Base-by-base conservation (phyloP, 2,797 vertebrate species). In the Danio jaintianensis region DNA sequence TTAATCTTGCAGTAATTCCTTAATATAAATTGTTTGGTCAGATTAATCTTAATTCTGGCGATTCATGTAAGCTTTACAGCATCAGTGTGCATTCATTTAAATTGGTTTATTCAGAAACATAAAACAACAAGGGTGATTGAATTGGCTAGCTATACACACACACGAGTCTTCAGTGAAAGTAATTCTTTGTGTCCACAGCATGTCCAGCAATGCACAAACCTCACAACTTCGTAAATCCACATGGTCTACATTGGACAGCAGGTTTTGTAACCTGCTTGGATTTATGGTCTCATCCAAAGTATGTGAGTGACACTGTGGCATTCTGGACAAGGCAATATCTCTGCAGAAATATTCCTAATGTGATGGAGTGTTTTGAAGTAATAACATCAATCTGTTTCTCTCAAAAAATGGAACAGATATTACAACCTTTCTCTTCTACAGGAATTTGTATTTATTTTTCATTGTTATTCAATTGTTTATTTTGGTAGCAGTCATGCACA, bases 391-490 rank as follows among this genome's bases (percentile, higher is more conserved):
- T 94, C 96, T 98, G 95, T 89, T 94, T 96, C 95, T 92, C 83
- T 74, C 69, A 86, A 73, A 92, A 83, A 89, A 93, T 0, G 90
- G 93, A 95, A 96, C 96, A 96, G 96, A 97, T 96, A 74, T 80
- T 75, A 84, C 71, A 87, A 86, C 42, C 80, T 78, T 91, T 89
- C 89, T 82, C 85, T 87, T 91, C 88, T 87, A 86, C 90, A 92
- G 81, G 75, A 48, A 91, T 48, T 84, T 82, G 58, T 70, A 29
- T 29, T 29, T 29, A 29, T 29, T 29, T 29, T 29, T 29, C 29
- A 29, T 29, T 29, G 29, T 18, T 36, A 22, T 68, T 22, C 79
- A 18, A 22, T 84, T 18, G 7, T 45, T 62, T 73, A 6, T 53
- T 84, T 87, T 89, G 90, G 90, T 77, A 89, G 85, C 75, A 78